phyloP scores from a whole-genome alignment of 2,113 vertebrate genomes.

The Heterotilapia buettikoferi region DNA sequence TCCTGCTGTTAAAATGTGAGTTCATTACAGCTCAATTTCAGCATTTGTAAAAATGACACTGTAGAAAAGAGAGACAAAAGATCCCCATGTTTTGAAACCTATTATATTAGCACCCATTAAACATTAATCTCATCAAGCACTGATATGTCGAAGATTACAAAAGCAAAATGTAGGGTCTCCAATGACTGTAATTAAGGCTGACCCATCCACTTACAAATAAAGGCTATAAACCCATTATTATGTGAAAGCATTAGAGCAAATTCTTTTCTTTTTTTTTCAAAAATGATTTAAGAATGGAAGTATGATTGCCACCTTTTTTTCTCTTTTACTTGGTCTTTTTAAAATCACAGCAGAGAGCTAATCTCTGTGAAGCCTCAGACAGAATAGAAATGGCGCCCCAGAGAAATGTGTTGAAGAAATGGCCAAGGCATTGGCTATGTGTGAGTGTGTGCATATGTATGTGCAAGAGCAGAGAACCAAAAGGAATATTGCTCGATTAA shows the following conservation, averaged over 20 bases:
- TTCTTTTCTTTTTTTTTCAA: constrained; percentile 19
- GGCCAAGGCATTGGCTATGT: constrained; percentile 1
- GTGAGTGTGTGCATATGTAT: neutral
- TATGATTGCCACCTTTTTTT: constrained; percentile 39
- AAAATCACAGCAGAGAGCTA: constrained; percentile 44
- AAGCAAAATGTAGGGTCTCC: constrained; percentile 28
- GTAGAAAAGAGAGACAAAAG: constrained; percentile 12
- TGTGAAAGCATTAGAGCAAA: constrained; percentile 26
- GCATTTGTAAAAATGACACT: neutral
- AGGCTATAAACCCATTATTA: constrained; percentile 51
- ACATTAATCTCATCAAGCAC: constrained; percentile 48
- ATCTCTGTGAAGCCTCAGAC: constrained; percentile 36
- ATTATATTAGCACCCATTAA: constrained; percentile 55
- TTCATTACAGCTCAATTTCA: constrained; percentile 24
- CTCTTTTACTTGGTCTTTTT: constrained; percentile 25
- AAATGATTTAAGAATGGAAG: constrained; percentile 40
- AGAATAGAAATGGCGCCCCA: constrained; percentile 26
- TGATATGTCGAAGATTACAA: constrained; percentile 48
- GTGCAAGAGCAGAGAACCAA: neutral
- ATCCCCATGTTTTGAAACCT: constrained; percentile 45
- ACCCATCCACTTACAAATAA: constrained; percentile 53
- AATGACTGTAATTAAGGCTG: constrained; percentile 52
- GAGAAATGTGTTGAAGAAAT: constrained; percentile 39
- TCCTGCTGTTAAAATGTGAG: neutral
- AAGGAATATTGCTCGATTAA: neutral